Percentiles rank a stretch among this genome's conserved stretches.
Conservation (phyloP, 2,888 invertebrate species). For the Mactromeris polynyma region DNA sequence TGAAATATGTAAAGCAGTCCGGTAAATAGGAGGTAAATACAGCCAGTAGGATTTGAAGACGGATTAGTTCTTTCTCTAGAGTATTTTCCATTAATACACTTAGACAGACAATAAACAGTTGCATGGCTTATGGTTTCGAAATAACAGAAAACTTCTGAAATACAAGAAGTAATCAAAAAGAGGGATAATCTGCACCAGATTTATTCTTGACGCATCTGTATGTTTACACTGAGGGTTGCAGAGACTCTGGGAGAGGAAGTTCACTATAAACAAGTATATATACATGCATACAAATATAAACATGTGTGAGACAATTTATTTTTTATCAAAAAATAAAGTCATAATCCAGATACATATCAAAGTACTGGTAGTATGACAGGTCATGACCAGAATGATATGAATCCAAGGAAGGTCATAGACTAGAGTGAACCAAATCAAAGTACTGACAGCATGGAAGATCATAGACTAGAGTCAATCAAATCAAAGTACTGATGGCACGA, state of each 20-base stretch:
- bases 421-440: too few species aligned
- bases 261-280: too few species aligned
- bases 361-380: too few species aligned
- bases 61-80: neutral
- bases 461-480: too few species aligned
- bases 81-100: conserved; percentile 5
- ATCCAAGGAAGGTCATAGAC: too few species aligned
- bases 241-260: neutral
- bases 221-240: neutral
- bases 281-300: too few species aligned
- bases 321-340: too few species aligned
- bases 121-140: neutral
- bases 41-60: neutral
- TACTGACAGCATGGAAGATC: too few species aligned
- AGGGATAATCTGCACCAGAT: neutral
- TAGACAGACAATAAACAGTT: conserved; percentile 13
- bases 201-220: neutral
- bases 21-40: neutral
- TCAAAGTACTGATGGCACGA: too few species aligned
- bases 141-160: neutral
- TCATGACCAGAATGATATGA: too few species aligned
- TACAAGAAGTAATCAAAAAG: conserved; percentile 13
- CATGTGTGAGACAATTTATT: too few species aligned
- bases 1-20: conserved; percentile 50
- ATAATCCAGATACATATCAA: too few species aligned